A percentile compares a stretch with the other conserved stretches of the same genome.
These are phyloP conservation scores for Zaprionus camerounensis DNA, from an alignment of 1,140 invertebrate genomes.

Conservation along the genomic window DNA sequence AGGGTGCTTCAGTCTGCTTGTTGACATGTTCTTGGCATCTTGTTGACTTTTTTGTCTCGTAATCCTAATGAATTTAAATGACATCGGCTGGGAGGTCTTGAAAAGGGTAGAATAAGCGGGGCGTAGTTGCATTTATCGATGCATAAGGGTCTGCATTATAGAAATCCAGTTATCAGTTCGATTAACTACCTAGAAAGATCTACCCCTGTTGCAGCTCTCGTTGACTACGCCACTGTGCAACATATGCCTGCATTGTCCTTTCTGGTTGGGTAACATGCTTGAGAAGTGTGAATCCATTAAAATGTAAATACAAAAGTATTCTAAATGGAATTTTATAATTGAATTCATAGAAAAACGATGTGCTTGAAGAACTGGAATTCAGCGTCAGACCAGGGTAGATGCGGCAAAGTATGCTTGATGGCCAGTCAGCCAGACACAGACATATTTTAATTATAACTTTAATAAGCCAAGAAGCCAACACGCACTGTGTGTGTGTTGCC, in stretches of 20 bases:
- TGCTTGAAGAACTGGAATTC: slow-evolving; percentile 33
- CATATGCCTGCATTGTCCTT: slow-evolving; percentile 12
- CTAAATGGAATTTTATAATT: slow-evolving; percentile 66
- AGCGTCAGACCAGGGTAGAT: slow-evolving; percentile 14
- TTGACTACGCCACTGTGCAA: not conserved
- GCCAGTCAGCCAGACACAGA: slow-evolving; percentile 26
- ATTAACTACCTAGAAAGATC: not conserved
- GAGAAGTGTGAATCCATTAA: slow-evolving; percentile 72
- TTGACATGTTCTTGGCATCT: slow-evolving; percentile 58
- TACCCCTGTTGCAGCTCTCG: slow-evolving; percentile 26
- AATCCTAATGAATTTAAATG: slow-evolving; percentile 82
- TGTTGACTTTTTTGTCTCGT: slow-evolving; percentile 78
- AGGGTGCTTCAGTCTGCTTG: slow-evolving; percentile 47
- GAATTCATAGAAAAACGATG: slow-evolving; percentile 67
- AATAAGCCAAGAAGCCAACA: slow-evolving; percentile 71
- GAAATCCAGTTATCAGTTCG: too few species aligned
- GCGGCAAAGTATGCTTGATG: not conserved
- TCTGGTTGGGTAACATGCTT: slow-evolving; percentile 22
- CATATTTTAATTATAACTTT: slow-evolving; percentile 82
- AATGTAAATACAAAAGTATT: slow-evolving; percentile 70
- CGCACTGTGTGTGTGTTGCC: slow-evolving; percentile 35
- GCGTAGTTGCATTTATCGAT: not conserved
- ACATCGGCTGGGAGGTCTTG: slow-evolving; percentile 40
- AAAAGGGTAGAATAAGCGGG: slow-evolving; percentile 54
- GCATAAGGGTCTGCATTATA: not conserved